Evolutionary conservation across 1,140 invertebrate genomes (phyloP).

Genomic region (Protaetia brevitarsis): DNA sequence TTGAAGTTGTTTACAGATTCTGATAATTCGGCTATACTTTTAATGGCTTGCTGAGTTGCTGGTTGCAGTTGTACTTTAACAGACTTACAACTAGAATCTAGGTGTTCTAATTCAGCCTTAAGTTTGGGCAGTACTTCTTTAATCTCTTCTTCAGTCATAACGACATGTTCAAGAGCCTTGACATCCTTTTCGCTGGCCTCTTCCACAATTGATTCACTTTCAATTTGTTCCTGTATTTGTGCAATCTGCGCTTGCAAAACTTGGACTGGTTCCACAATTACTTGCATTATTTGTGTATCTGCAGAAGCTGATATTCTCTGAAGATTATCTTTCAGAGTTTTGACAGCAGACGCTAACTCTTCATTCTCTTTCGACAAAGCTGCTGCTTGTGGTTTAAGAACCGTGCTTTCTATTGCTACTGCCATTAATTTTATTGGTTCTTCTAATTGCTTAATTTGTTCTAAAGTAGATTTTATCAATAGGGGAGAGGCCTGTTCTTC

Average conservation of each 20-base stretch:
- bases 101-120: not conserved
- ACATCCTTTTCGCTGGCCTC: not conserved
- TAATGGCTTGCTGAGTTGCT: not conserved
- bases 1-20: not conserved
- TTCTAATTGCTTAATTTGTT: not conserved
- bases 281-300: not conserved
- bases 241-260: not conserved
- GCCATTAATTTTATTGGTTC: not conserved
- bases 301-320: not conserved
- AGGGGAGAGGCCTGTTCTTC: not conserved
- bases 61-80: not conserved
- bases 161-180: no score
- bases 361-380: not conserved
- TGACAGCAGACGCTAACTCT: not conserved
- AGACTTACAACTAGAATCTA: not conserved
- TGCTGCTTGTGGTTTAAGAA: not conserved
- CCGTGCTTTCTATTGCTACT: not conserved
- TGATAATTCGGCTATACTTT: not conserved
- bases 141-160: no score
- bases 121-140: not conserved
- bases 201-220: not conserved
- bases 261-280: slow-evolving; percentile 1
- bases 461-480: not conserved
- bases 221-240: slow-evolving; percentile 12
- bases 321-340: not conserved